Evolutionary conservation across 64 coral and sea anemone species (phyloP).

Genomic region (Actinia equina): DNA sequence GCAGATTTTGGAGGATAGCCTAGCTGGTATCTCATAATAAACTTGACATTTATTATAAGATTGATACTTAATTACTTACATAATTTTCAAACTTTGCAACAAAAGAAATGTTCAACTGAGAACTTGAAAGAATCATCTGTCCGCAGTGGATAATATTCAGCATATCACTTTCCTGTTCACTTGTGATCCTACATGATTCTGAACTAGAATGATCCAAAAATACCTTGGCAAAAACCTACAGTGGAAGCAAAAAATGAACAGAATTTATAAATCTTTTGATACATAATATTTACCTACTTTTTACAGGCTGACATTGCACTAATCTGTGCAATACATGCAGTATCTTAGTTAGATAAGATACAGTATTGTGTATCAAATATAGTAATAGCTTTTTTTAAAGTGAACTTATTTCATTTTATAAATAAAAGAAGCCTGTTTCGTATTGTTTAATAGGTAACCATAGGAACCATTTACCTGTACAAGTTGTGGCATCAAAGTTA

Average conservation of each 20-base stretch:
- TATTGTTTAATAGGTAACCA: too few species aligned
- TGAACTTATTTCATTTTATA: too few species aligned
- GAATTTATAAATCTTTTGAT: background rate
- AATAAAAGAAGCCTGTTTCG: too few species aligned
- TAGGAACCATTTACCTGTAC: slow-evolving; percentile 47
- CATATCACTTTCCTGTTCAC: background rate
- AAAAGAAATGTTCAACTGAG: slow-evolving; percentile 31
- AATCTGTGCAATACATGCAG: too few species aligned
- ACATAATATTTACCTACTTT: too few species aligned
- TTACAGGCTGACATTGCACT: too few species aligned
- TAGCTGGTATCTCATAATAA: too few species aligned
- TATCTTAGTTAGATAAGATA: too few species aligned
- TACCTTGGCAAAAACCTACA: background rate
- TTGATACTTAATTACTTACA: slow-evolving; percentile 32
- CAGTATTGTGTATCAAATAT: too few species aligned
- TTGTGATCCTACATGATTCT: background rate
- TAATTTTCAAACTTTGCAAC: slow-evolving; percentile 72
- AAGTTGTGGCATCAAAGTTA: slow-evolving; percentile 70
- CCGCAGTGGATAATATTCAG: slow-evolving; percentile 31
- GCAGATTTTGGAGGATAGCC: too few species aligned
- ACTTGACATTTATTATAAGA: too few species aligned
- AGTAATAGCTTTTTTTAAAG: too few species aligned
- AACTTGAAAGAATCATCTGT: slow-evolving; percentile 45
- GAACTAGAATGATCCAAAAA: background rate
- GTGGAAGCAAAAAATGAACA: background rate